phyloP scores from a whole-genome alignment of 2,113 vertebrate genomes.

The Irena cyanogastra region DNA sequence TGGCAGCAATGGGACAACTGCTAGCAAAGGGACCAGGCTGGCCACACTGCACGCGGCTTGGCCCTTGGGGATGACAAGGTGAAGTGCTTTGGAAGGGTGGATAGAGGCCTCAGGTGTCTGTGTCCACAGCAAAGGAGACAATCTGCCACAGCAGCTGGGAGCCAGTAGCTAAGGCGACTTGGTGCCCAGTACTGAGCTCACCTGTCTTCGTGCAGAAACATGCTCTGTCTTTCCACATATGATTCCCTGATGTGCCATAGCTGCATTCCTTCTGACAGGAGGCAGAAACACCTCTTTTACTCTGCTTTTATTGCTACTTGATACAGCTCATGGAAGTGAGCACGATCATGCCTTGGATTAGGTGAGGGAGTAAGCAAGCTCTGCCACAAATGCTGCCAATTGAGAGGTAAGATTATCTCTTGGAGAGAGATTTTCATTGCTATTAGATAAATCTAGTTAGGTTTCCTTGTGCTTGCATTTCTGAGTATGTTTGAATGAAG shows the following conservation, averaged over 20 bases:
- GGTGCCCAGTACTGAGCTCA: background rate
- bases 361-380: background rate
- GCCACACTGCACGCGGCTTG: no score
- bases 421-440: background rate
- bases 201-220: background rate
- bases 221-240: rapidly evolving
- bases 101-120: background rate
- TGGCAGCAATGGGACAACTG: background rate
- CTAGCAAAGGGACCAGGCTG: background rate
- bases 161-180: no score
- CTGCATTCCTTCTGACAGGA: background rate
- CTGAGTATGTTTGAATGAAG: background rate
- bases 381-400: background rate
- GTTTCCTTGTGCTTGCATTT: background rate
- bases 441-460: background rate
- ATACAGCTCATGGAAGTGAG: background rate
- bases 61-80: background rate
- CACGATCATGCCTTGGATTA: background rate
- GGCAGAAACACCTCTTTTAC: background rate
- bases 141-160: background rate
- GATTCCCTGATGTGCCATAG: background rate
- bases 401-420: background rate
- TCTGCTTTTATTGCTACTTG: background rate
- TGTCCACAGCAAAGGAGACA: background rate
- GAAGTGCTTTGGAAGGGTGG: background rate